A percentile compares a stretch with the other conserved stretches of the same genome.
Conservation (phyloP, 2,113 vertebrate species). For the Cyrtonyx montezumae region DNA sequence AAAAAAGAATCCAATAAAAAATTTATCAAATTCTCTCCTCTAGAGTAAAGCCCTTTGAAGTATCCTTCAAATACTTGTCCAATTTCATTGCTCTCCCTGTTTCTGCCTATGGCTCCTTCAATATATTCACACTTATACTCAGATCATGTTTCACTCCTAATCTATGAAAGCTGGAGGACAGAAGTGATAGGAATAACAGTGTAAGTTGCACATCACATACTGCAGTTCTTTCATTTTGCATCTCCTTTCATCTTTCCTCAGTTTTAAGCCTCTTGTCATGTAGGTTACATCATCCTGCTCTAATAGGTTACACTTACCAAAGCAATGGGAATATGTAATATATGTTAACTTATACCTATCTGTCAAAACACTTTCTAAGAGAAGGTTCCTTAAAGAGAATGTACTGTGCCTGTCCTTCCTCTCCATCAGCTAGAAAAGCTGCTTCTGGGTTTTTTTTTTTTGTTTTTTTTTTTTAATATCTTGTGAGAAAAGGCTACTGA, state of each 20-base stretch:
- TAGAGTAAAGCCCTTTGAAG: constrained; percentile 27
- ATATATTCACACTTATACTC: background rate
- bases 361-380: background rate
- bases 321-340: constrained; percentile 28
- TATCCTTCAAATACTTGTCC: constrained; percentile 23
- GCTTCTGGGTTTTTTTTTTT: background rate
- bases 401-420: background rate
- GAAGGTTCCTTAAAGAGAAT: background rate
- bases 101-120: constrained; percentile 26
- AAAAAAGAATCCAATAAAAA: background rate
- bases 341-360: background rate
- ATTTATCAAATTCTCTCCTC: background rate
- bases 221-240: constrained; percentile 15
- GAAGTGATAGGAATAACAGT: background rate
- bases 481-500: constrained; percentile 12
- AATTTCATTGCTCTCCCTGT: background rate
- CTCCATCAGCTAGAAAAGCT: constrained; percentile 1
- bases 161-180: background rate
- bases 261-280: constrained; percentile 33
- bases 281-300: background rate
- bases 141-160: background rate
- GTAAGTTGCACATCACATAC: constrained; percentile 1
- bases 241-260: constrained; percentile 53
- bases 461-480: background rate
- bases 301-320: constrained; percentile 21